These are phyloP conservation scores for Piprites chloris DNA, from an alignment of 2,113 vertebrate species.

Conservation along the genomic window DNA sequence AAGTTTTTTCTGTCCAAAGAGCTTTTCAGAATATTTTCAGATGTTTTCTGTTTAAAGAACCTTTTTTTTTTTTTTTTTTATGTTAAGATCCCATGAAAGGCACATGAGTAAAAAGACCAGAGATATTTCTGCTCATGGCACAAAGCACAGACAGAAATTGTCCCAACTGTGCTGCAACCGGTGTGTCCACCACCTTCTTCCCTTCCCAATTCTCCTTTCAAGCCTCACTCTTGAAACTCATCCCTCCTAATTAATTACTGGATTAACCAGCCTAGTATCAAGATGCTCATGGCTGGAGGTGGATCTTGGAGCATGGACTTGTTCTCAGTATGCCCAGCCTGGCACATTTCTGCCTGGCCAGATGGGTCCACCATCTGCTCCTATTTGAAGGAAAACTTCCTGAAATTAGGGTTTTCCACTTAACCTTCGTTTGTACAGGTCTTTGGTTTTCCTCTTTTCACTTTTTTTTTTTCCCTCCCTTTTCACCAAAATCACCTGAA, in stretches of 20 bases:
- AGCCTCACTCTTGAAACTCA: not conserved
- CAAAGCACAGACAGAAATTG: not conserved
- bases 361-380: conserved; percentile 59
- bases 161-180: rapidly evolving
- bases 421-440: not conserved
- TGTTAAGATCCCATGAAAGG: not conserved
- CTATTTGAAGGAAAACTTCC: conserved; percentile 4
- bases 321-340: conserved; percentile 35
- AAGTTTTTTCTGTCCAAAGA: not conserved
- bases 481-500: not conserved
- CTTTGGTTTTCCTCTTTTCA: not conserved
- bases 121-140: not conserved
- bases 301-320: conserved; percentile 35
- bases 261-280: not conserved
- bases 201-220: not conserved
- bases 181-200: not conserved
- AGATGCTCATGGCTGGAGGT: conserved; percentile 43
- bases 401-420: conserved; percentile 26
- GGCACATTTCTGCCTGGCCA: conserved; percentile 30
- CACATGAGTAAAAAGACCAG: not conserved
- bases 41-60: not conserved
- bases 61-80: not conserved
- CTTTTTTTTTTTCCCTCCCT: not conserved
- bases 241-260: conserved; percentile 42
- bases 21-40: not conserved